phyloP scores from a whole-genome alignment of 2,888 invertebrate species.

The Dermolepida albohirtum region DNA sequence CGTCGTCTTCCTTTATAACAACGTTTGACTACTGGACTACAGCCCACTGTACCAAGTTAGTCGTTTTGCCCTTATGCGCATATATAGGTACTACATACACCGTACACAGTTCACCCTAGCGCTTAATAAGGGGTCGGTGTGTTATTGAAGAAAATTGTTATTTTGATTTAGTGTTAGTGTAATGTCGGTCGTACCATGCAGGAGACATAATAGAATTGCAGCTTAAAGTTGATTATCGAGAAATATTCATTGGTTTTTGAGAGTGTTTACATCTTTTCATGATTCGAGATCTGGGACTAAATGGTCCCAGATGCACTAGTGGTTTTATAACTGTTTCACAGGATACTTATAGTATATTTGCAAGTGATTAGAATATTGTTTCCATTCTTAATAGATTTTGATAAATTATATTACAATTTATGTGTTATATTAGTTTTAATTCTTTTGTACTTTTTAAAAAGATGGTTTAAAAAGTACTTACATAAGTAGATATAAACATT shows the following conservation, averaged over 20 bases:
- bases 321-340: too few species aligned
- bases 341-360: too few species aligned
- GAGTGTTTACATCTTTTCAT: conserved; percentile 3
- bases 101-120: conserved; percentile 16
- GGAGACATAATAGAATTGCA: conserved; percentile 16
- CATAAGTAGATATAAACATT: too few species aligned
- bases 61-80: not conserved
- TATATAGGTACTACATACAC: too few species aligned
- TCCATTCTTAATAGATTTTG: too few species aligned
- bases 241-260: conserved; percentile 34
- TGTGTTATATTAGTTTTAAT: too few species aligned
- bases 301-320: too few species aligned
- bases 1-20: conserved; percentile 34
- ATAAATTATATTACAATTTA: too few species aligned
- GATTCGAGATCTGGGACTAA: not conserved
- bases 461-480: too few species aligned
- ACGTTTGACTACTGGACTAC: conserved; percentile 36
- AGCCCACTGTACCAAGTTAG: conserved; percentile 20
- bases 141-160: conserved; percentile 31
- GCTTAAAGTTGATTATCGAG: conserved; percentile 26
- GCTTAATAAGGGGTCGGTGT: conserved; percentile 24
- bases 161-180: conserved; percentile 33
- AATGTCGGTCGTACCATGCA: conserved; percentile 1
- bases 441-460: too few species aligned
- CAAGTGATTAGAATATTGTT: too few species aligned